Base-by-base conservation (phyloP, 1,140 invertebrate species). In the Hylyphantes graminicola region DNA sequence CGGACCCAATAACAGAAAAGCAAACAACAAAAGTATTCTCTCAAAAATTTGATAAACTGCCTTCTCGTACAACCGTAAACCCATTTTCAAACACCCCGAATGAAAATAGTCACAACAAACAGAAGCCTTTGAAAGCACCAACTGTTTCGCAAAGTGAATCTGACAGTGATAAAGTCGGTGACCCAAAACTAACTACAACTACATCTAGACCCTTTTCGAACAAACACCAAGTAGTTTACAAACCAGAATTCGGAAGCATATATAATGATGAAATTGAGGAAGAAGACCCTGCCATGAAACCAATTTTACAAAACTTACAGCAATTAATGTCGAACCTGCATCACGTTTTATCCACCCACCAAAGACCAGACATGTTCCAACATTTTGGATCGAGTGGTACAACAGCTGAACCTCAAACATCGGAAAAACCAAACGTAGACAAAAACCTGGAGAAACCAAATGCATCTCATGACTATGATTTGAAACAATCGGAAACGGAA, bases 231-330 rank as follows among this genome's bases (percentile, higher is more conserved):
- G 35, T 35, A 35, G 63, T 55, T 54, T 53, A 51, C 50, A 78
- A 78, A 19, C 76, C 76, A 15, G 61, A 74, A 57, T 59, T 74
- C 19, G 35, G 68, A 70, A 17, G n/a, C 68, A n/a, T 53, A 70
- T 53, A 7, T 70, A 70, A 35, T 35, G 72, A 78, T 64, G 53
- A 55, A n/a, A 53, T 53, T 35, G 19, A 50, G 12, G 21, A 50
- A 21, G 17, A 77, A 17, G 54, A 73, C 8, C 15, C 35, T 15
- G 68, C 48, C 50, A 83, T 83, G 80, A 73, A 83, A 19, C 80
- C 80, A 8, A 83, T 83, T 53, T 64, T 83, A 17, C 70, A 83
- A 75, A 83, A 83, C 11, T n/a, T 83, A 11, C 80, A 83, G 13
- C 80, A 83, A 10, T 48, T 83, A 8, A 74, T 83, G 59, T 74